phyloP scores from a whole-genome alignment of 2,888 invertebrate species.

The Sphaeridia pumilis region DNA sequence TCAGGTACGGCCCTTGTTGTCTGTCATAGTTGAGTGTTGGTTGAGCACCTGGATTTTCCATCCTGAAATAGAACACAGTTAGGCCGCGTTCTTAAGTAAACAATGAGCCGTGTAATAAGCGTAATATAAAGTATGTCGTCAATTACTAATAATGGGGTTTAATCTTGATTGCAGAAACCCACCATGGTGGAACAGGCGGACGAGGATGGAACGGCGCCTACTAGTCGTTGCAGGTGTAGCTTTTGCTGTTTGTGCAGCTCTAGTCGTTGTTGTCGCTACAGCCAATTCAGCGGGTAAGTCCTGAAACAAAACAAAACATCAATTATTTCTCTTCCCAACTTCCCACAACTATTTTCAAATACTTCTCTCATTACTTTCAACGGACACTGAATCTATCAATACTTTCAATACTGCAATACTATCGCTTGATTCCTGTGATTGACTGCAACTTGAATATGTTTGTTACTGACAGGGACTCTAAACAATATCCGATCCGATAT shows the following conservation, averaged over 20 bases:
- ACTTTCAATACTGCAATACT: not conserved
- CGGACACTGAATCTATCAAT: not conserved
- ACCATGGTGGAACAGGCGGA: constrained; percentile 69
- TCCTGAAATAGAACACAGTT: too few species aligned
- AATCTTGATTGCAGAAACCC: constrained; percentile 50
- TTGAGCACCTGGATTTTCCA: too few species aligned
- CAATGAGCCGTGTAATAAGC: too few species aligned
- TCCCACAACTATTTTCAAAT: not conserved
- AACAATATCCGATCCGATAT: too few species aligned
- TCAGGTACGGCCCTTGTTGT: too few species aligned
- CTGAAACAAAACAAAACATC: constrained; percentile 5
- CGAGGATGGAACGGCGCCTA: constrained; percentile 57
- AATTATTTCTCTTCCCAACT: constrained; percentile 3
- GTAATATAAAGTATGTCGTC: too few species aligned
- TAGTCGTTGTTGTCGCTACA: constrained; percentile 50
- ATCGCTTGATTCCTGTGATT: too few species aligned
- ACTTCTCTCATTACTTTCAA: too few species aligned
- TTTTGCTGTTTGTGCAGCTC: constrained; percentile 50
- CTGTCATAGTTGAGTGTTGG: too few species aligned
- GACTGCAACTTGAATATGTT: too few species aligned
- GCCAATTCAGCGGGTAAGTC: constrained; percentile 23
- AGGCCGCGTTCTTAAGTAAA: too few species aligned
- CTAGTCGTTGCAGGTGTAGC: constrained; percentile 50
- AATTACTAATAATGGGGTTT: constrained; percentile 4
- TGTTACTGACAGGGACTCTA: too few species aligned